phyloP scores from a whole-genome alignment of 2,113 vertebrate species.

The Sclerurus mexicanus region DNA sequence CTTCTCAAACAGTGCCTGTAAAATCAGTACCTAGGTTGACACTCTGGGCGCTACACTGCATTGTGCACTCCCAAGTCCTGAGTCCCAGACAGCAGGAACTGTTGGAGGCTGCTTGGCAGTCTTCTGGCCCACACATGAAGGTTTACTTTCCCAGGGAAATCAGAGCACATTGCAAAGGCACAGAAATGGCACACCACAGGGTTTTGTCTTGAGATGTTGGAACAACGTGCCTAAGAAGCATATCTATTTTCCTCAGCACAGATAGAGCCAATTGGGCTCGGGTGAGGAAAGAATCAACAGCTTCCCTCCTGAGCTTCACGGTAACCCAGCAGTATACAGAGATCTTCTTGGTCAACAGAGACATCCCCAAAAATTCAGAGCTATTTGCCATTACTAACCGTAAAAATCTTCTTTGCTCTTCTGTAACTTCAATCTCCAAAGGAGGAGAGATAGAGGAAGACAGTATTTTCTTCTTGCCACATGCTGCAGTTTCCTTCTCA shows the following conservation, averaged over 20 bases:
- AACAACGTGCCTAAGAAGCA: not conserved
- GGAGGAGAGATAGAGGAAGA: conserved; percentile 87
- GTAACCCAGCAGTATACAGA: not conserved
- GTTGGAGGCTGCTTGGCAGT: not conserved
- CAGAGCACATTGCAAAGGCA: not conserved
- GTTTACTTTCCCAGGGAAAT: not conserved
- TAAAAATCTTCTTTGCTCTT: conserved; percentile 88
- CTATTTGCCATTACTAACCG: conserved; percentile 70
- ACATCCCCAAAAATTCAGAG: not conserved
- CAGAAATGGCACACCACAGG: not conserved
- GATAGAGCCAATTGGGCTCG: not conserved
- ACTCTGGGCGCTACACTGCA: not conserved
- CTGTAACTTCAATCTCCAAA: conserved; percentile 83
- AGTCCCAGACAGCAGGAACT: not conserved
- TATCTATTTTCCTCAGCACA: not conserved
- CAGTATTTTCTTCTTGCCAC: conserved; percentile 81
- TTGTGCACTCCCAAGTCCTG: not conserved
- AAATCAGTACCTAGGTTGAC: not conserved
- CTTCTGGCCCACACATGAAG: not conserved
- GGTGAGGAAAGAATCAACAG: not conserved
- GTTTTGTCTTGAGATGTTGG: not conserved
- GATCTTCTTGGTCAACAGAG: not conserved
- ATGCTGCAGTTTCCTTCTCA: conserved; percentile 77
- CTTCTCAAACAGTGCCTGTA: not conserved
- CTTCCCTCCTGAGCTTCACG: not conserved